These are phyloP conservation scores for Helobdella robusta DNA, from an alignment of 2,888 invertebrate genomes.

Conservation along the genomic window DNA sequence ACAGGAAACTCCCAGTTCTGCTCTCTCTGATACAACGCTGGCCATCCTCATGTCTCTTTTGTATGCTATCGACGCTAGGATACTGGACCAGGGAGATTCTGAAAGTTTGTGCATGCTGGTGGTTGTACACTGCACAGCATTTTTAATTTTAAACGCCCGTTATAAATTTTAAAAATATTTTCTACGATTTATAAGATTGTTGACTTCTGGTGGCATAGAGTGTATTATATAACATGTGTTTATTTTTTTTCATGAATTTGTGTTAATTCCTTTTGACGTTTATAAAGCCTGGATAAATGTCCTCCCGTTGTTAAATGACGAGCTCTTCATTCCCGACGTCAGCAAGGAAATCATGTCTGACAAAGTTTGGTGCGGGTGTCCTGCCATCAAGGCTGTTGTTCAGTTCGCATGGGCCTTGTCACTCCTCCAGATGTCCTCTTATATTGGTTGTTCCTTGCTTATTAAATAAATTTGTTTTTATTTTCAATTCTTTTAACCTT, in stretches of 20 bases:
- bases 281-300: conserved; percentile 41
- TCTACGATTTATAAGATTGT: too few species aligned
- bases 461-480: too few species aligned
- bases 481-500: too few species aligned
- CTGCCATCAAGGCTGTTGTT: conserved; percentile 54
- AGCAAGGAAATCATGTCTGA: conserved; percentile 53
- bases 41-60: conserved; percentile 72
- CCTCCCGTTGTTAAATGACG: conserved; percentile 48
- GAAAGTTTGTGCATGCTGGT: conserved; percentile 39
- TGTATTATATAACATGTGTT: too few species aligned
- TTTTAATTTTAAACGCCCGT: too few species aligned
- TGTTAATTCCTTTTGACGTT: too few species aligned
- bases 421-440: conserved; percentile 49
- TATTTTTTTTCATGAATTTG: too few species aligned
- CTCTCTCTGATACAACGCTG: conserved; percentile 67
- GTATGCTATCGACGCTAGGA: conserved; percentile 72
- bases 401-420: conserved; percentile 65
- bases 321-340: conserved; percentile 38
- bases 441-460: conserved; percentile 1
- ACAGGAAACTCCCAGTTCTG: conserved; percentile 55
- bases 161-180: too few species aligned
- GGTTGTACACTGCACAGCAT: too few species aligned
- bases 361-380: conserved; percentile 50
- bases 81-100: conserved; percentile 53
- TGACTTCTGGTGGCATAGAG: too few species aligned